These are phyloP conservation scores for Lepus timidus DNA, from an alignment of 2,113 vertebrate genomes.

Conservation along the genomic window DNA sequence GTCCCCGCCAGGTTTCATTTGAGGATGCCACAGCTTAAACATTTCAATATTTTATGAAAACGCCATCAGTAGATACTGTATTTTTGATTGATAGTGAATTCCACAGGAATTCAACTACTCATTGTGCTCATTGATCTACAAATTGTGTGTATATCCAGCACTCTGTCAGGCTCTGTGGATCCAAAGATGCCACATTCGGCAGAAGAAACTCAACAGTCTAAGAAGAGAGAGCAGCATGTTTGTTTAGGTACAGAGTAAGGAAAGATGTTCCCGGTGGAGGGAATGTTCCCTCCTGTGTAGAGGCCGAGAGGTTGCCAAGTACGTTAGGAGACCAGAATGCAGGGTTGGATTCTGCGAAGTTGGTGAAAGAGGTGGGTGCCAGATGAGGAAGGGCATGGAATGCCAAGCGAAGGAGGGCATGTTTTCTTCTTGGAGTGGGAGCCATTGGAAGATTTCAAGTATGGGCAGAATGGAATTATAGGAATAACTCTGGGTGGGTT, in stretches of 20 bases:
- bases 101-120: background rate
- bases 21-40: background rate
- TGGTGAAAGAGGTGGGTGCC: background rate
- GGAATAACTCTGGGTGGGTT: background rate
- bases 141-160: background rate
- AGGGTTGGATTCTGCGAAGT: background rate
- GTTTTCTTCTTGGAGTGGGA: background rate
- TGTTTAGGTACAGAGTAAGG: background rate
- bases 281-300: background rate
- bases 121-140: background rate
- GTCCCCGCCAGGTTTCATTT: background rate
- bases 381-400: background rate
- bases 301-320: background rate
- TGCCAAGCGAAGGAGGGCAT: background rate
- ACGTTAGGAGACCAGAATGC: background rate
- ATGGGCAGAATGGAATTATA: constrained; percentile 32
- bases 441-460: too few species aligned
- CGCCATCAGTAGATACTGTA: background rate
- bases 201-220: background rate
- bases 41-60: background rate
- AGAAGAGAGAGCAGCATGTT: background rate
- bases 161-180: background rate
- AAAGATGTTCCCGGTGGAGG: background rate
- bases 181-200: background rate
- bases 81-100: background rate